Evolutionary conservation across 1,140 invertebrate species (phyloP).

Genomic region (Galleria mellonella): DNA sequence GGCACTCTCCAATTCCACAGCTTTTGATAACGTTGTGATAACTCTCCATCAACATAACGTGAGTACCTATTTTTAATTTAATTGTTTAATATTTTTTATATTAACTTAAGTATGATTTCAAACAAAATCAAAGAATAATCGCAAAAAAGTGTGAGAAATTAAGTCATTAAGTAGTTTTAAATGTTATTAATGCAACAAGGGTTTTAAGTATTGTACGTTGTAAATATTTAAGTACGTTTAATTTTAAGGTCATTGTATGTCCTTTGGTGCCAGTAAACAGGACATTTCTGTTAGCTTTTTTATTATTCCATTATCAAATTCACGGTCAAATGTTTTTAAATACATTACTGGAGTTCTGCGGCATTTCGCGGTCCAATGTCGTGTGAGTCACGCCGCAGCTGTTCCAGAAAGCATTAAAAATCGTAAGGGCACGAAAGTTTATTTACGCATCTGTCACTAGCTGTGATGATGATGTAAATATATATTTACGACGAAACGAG

Average conservation of each 20-base stretch:
- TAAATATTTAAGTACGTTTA: no score
- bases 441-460: constrained; percentile 14
- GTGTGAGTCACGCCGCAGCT: constrained; percentile 61
- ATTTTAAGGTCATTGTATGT: no score
- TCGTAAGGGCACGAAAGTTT: constrained; percentile 44
- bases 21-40: constrained; percentile 67
- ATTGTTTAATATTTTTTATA: neutral
- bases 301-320: constrained; percentile 45
- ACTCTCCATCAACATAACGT: constrained; percentile 72
- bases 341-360: constrained; percentile 39
- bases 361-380: constrained; percentile 44
- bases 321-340: constrained; percentile 42
- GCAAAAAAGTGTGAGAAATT: no score
- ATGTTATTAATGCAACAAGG: no score
- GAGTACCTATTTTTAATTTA: constrained; percentile 38
- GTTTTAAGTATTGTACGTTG: no score
- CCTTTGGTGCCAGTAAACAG: neutral
- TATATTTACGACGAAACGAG: constrained; percentile 22
- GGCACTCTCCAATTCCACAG: constrained; percentile 76
- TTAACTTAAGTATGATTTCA: neutral
- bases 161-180: no score
- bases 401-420: constrained; percentile 63
- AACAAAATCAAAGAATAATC: no score
- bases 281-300: constrained; percentile 24
- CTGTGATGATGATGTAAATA: constrained; percentile 11